Percentiles rank a stretch among this genome's conserved stretches.
Evolutionary conservation across 1,140 invertebrate species (phyloP).

Genomic region (Apis laboriosa): DNA sequence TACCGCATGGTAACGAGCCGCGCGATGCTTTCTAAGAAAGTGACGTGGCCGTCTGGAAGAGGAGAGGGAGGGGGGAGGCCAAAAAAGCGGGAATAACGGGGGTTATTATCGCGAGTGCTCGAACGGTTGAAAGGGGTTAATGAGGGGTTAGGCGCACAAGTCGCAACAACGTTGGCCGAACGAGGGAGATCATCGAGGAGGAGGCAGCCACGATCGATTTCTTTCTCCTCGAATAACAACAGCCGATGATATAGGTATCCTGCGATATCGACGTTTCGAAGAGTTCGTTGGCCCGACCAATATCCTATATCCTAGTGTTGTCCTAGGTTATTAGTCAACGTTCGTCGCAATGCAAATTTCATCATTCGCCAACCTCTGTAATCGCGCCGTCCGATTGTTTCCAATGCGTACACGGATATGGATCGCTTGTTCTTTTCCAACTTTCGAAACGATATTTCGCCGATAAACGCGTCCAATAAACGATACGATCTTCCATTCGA

Average conservation of each 20-base stretch:
- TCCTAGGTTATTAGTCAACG: slow-evolving; percentile 13
- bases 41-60: slow-evolving; percentile 56
- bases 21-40: slow-evolving; percentile 64
- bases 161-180: slow-evolving; percentile 27
- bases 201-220: slow-evolving; percentile 58
- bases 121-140: slow-evolving; percentile 66
- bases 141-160: slow-evolving; percentile 62
- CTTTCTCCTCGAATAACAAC: slow-evolving; percentile 38
- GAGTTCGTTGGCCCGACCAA: slow-evolving; percentile 40
- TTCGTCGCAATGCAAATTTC: slow-evolving; percentile 7
- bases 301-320: slow-evolving; percentile 23
- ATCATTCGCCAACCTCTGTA: not conserved
- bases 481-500: too few species aligned
- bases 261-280: slow-evolving; percentile 39
- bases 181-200: slow-evolving; percentile 34
- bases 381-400: not conserved
- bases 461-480: too few species aligned
- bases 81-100: slow-evolving; percentile 38
- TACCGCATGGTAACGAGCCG: slow-evolving; percentile 64
- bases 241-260: slow-evolving; percentile 13
- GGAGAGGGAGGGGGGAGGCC: not conserved
- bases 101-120: slow-evolving; percentile 35
- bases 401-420: too few species aligned
- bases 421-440: too few species aligned
- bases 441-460: too few species aligned